Percentiles rank a stretch among this genome's conserved stretches.
phyloP scores from a whole-genome alignment of 1,140 invertebrate species.

The Bradysia coprophila region DNA sequence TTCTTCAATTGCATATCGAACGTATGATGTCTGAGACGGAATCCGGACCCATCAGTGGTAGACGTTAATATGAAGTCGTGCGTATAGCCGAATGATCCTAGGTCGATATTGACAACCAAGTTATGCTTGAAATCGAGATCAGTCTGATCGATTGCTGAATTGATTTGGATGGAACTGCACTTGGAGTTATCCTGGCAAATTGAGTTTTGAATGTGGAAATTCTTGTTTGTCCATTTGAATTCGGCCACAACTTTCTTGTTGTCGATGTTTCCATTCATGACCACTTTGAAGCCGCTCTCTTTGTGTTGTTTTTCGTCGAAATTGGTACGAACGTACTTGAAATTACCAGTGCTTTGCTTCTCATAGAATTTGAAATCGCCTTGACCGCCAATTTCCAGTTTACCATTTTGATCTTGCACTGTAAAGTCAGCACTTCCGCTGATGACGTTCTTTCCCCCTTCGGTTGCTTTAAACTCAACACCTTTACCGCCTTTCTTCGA shows the following conservation, averaged over 20 bases:
- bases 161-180: conserved; percentile 48
- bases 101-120: conserved; percentile 36
- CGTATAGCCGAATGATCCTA: conserved; percentile 46
- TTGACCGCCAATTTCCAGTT: conserved; percentile 49
- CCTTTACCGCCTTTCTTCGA: conserved; percentile 40
- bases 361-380: conserved; percentile 35
- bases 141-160: conserved; percentile 21
- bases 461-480: conserved; percentile 37
- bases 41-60: conserved; percentile 30
- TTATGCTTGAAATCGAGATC: conserved; percentile 26
- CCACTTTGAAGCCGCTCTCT: conserved; percentile 34
- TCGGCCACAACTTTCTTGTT: conserved; percentile 35
- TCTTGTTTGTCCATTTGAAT: conserved; percentile 44
- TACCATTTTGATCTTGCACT: conserved; percentile 45
- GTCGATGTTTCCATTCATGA: conserved; percentile 29
- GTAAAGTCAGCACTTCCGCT: conserved; percentile 43
- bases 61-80: conserved; percentile 50
- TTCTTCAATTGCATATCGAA: conserved; percentile 47
- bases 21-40: conserved; percentile 29
- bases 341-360: conserved; percentile 41
- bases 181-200: conserved; percentile 54
- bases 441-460: conserved; percentile 40
- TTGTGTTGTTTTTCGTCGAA: conserved; percentile 33
- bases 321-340: conserved; percentile 45
- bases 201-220: conserved; percentile 43